Evolutionary conservation across 2,797 vertebrate genomes (phyloP).

Genomic region (Propithecus deckenii): DNA sequence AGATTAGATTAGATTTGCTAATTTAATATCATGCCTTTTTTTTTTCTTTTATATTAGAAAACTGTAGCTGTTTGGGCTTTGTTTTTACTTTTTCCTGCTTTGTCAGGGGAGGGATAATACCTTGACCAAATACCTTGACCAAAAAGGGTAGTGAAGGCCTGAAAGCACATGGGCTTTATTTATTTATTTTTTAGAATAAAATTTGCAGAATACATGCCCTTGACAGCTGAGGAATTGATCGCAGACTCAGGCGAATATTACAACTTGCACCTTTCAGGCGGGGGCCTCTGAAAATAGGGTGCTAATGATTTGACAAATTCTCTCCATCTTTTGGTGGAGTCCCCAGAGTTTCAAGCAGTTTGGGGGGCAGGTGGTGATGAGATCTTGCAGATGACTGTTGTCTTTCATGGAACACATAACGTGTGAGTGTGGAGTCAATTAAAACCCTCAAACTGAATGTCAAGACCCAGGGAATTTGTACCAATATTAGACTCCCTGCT

Average conservation of each 20-base stretch:
- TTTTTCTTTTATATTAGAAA: neutral
- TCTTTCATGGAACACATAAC: conserved; percentile 40
- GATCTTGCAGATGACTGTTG: neutral
- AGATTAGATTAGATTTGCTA: neutral
- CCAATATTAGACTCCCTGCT: conserved; percentile 50
- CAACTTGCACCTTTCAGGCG: neutral
- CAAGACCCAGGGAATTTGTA: conserved; percentile 52
- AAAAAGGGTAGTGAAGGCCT: neutral
- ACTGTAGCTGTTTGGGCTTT: neutral
- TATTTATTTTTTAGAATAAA: conserved; percentile 8
- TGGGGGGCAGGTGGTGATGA: neutral
- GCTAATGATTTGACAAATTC: conserved; percentile 47
- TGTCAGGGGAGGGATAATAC: neutral
- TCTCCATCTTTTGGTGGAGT: neutral
- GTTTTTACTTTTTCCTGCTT: neutral
- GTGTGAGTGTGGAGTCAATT: conserved; percentile 62
- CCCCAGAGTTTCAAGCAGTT: neutral
- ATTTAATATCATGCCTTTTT: neutral
- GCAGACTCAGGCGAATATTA: neutral
- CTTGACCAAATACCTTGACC: neutral
- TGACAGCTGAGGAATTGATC: neutral
- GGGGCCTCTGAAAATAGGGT: conserved; percentile 18
- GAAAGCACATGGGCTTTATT: neutral
- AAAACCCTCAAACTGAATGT: conserved; percentile 60
- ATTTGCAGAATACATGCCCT: neutral